Base-by-base conservation (phyloP, 2,113 vertebrate species). In the Porphyrio hochstetteri region DNA sequence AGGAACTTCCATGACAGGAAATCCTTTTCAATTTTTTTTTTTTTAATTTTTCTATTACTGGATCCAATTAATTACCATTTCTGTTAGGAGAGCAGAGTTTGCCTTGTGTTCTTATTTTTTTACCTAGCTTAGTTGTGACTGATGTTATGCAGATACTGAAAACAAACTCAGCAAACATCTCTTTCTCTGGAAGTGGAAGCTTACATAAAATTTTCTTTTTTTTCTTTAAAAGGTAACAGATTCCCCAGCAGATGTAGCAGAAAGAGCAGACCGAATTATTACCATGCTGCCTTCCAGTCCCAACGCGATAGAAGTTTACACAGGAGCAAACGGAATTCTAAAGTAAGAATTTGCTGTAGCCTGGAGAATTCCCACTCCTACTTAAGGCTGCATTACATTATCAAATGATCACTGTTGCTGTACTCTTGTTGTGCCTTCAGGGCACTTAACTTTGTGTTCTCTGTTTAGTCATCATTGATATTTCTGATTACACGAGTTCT, bases 221-320 rank as follows among this genome's bases (percentile, higher is more conserved):
- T 96, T 93, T 57, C 24, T 96, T 97, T 95, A 40, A 90, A 98
- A 99, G 99, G 99, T 99, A 94, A 98, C 98, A 25, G 99, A 99
- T 96, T 99, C 98, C 52, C 99, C 99, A 88, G 98, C 99, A 95
- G 99, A 99, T 16, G 99, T 99, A 74, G 99, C 99, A 68, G 99
- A 99, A 81, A 99, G 98, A 97, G 99, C 99, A 61, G 99, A 99
- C 97, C 98, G 99, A 93, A 99, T 99, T 93, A 99, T 99, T 96
- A 99, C 99, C 59, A 99, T 99, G 99, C 97, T 99, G 88, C 99
- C 99, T 60, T 99, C 99, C 68, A 99, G 98, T 97, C 98, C 98
- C 55, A 99, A 99, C 96, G 98, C 99, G 6, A 84, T 98, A 84
- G 99, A 99, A 56, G 99, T 98, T 92, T 99, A 99, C 97, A 99